Conservation (phyloP, 2,113 vertebrate genomes). For the Varanus salvator region DNA sequence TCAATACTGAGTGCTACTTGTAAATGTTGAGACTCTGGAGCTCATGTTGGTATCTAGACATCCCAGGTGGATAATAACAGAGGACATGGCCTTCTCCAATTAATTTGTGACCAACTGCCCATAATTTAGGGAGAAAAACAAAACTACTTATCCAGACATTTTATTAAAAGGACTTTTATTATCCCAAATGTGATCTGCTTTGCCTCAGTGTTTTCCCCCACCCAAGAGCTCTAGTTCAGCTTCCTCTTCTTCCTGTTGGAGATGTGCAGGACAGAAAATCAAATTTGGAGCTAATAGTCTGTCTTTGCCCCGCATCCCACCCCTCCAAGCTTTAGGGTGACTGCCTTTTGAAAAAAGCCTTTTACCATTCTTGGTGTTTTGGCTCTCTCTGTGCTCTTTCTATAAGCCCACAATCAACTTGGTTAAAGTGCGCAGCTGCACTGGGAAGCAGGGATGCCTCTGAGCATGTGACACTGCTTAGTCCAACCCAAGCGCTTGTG, state of each 20-base stretch:
- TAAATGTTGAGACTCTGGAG: conserved; percentile 50
- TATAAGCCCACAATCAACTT: not conserved
- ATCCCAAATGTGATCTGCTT: not conserved
- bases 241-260: not conserved
- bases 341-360: not conserved
- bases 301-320: no score
- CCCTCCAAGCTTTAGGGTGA: not conserved
- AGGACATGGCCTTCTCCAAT: not conserved
- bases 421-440: not conserved
- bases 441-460: not conserved
- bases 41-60: conserved; percentile 19
- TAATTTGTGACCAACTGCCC: not conserved
- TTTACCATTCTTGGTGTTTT: no score
- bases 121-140: not conserved
- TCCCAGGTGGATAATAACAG: conserved; percentile 37
- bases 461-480: not conserved
- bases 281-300: not conserved
- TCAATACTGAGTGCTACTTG: conserved; percentile 58
- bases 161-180: conserved; percentile 13
- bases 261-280: not conserved
- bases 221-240: not conserved
- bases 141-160: not conserved
- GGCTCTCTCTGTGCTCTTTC: no score
- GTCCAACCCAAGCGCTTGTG: not conserved
- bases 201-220: not conserved